phyloP scores from a whole-genome alignment of 2,113 vertebrate species.

The Hemiscyllium ocellatum region DNA sequence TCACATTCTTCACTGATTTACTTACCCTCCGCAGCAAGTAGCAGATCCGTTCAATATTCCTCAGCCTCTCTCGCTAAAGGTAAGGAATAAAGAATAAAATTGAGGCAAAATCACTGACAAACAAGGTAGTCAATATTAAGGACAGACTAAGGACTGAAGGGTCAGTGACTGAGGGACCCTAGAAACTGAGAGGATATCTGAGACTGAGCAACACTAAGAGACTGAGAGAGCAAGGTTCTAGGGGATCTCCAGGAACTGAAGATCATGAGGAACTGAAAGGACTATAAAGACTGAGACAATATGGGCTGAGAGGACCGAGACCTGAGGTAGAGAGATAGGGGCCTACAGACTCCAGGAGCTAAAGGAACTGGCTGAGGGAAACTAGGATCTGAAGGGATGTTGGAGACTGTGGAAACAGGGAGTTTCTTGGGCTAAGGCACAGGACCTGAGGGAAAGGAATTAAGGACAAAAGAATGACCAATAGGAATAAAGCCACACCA shows the following conservation, averaged over 20 bases:
- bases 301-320: neutral
- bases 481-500: too few relatives aligned
- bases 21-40: conserved; percentile 91
- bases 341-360: too few relatives aligned
- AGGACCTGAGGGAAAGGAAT: neutral
- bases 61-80: conserved; percentile 85
- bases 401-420: neutral
- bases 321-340: neutral
- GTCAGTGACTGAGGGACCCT: neutral
- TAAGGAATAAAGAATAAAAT: conserved; percentile 41
- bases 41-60: conserved; percentile 95
- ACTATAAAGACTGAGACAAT: neutral
- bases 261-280: neutral
- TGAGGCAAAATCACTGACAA: neutral
- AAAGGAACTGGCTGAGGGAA: too few relatives aligned
- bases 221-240: neutral
- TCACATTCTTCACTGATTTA: neutral
- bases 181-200: neutral
- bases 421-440: neutral
- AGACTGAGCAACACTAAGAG: neutral
- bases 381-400: neutral
- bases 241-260: neutral
- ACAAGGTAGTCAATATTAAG: neutral
- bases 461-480: neutral
- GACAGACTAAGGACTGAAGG: neutral